Evolutionary conservation across 2,113 vertebrate species (phyloP).

Genomic region (Nyctereutes procyonoides): DNA sequence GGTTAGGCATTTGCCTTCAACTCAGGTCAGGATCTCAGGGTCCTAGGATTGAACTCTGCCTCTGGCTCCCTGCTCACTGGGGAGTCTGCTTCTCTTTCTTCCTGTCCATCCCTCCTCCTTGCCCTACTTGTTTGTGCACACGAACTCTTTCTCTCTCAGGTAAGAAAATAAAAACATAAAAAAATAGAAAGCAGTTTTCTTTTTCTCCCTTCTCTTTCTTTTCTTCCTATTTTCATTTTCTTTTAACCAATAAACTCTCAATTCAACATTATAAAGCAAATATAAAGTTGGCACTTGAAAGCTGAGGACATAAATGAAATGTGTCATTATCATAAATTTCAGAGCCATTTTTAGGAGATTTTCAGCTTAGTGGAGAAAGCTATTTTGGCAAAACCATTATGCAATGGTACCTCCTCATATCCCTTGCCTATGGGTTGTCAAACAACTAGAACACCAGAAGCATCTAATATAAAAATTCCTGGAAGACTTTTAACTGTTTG

Average conservation of each 20-base stretch:
- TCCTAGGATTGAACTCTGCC: too few species aligned
- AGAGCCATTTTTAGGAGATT: background rate
- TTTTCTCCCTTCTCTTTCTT: background rate
- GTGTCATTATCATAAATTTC: background rate
- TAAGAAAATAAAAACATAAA: background rate
- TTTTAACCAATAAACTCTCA: background rate
- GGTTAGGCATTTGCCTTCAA: background rate
- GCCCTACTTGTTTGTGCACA: too few species aligned
- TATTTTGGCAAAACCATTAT: slow-evolving; percentile 1
- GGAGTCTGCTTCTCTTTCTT: too few species aligned
- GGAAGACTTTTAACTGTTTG: background rate
- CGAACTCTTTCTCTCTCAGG: background rate
- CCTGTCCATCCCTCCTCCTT: too few species aligned
- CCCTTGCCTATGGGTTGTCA: background rate
- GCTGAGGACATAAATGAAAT: background rate
- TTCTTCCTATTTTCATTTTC: background rate
- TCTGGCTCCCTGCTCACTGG: background rate
- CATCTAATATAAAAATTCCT: background rate
- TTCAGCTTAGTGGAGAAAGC: background rate
- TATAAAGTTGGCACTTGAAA: background rate
- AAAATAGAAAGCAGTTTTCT: background rate
- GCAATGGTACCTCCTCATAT: background rate
- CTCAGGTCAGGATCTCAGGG: background rate
- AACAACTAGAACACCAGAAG: background rate
- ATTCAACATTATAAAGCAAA: background rate